Conservation (phyloP, 2,797 vertebrate species). For the Chaunax sp. region DNA sequence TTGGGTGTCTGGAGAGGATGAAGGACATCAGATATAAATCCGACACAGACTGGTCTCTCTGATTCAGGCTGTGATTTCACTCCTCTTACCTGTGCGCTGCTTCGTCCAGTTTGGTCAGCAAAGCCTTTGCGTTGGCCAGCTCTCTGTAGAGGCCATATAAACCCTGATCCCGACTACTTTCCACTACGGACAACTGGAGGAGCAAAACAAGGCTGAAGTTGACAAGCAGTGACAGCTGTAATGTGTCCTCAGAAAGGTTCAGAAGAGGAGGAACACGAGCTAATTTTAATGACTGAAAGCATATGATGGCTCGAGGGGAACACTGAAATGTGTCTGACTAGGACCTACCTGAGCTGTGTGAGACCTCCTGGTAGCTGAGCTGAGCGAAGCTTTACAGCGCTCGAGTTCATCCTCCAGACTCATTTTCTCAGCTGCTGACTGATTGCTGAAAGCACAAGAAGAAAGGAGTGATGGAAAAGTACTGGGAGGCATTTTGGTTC, state of each 20-base stretch:
- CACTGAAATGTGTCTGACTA: background rate
- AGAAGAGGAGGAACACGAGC: background rate
- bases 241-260: too few species aligned
- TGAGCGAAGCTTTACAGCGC: conserved; percentile 62
- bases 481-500: rapidly evolving
- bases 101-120: conserved; percentile 78
- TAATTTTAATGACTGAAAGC: background rate
- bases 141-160: conserved; percentile 69
- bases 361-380: conserved; percentile 80
- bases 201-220: background rate
- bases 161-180: conserved; percentile 76
- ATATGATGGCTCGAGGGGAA: too few species aligned
- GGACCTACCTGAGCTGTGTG: conserved; percentile 85
- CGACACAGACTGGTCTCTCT: background rate
- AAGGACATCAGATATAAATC: background rate
- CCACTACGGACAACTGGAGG: conserved; percentile 83
- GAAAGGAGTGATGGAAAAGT: background rate
- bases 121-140: conserved; percentile 69
- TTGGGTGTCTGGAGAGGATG: conserved; percentile 56
- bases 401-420: conserved; percentile 88
- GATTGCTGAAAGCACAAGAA: conserved; percentile 78
- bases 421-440: conserved; percentile 84
- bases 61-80: background rate
- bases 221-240: background rate
- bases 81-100: conserved; percentile 75